These are phyloP conservation scores for Galeruca laticollis DNA, from an alignment of 2,888 invertebrate species.

Conservation along the genomic window DNA sequence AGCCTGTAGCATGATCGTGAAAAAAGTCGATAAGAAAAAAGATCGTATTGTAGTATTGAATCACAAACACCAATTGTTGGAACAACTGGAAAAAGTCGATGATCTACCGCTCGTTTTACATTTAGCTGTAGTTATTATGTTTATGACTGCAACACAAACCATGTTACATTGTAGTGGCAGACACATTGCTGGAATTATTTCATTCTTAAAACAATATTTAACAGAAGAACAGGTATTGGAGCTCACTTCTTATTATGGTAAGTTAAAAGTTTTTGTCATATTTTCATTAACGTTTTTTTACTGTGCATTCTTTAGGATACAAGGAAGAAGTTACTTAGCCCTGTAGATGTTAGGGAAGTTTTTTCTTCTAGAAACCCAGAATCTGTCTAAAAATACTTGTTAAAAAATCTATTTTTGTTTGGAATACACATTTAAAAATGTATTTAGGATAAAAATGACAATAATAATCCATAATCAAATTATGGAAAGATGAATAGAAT, in stretches of 20 bases:
- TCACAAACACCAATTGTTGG: conserved; percentile 84
- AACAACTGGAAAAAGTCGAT: conserved; percentile 79
- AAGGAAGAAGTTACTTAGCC: too few relatives aligned
- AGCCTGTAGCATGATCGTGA: conserved; percentile 82
- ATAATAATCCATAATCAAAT: too few relatives aligned
- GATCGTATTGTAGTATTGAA: conserved; percentile 81
- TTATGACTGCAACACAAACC: conserved; percentile 82
- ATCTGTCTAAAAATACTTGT: too few relatives aligned
- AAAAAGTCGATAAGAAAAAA: conserved; percentile 92
- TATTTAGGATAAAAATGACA: too few relatives aligned
- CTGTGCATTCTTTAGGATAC: too few relatives aligned
- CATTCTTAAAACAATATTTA: conserved; percentile 78
- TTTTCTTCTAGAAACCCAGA: too few relatives aligned
- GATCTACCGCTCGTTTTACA: conserved; percentile 86
- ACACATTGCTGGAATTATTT: conserved; percentile 86
- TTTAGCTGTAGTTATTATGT: conserved; percentile 81
- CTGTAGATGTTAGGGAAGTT: too few relatives aligned
- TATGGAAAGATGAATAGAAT: too few relatives aligned
- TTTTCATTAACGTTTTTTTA: neutral
- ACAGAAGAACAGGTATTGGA: conserved; percentile 74
- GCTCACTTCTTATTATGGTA: conserved; percentile 85
- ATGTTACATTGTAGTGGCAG: conserved; percentile 94
- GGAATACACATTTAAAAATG: too few relatives aligned
- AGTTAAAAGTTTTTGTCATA: conserved; percentile 51
- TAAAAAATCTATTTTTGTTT: too few relatives aligned